These are phyloP conservation scores for Eristalinus sepulchralis DNA, from an alignment of 2,888 invertebrate genomes.

Conservation along the genomic window DNA sequence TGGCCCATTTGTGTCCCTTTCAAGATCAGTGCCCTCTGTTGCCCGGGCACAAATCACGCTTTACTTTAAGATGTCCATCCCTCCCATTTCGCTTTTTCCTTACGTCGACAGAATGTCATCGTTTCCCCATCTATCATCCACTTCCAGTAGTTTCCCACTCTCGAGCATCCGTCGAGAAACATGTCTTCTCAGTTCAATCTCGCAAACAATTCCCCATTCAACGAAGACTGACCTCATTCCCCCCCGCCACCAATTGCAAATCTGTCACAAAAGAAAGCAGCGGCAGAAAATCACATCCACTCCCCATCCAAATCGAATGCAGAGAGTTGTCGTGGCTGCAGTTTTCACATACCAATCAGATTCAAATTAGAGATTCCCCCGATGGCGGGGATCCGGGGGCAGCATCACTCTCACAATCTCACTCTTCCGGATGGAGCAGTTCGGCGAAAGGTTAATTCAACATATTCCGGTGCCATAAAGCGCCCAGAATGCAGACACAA, in stretches of 20 bases:
- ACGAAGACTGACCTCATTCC: neutral
- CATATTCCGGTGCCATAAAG: constrained; percentile 47
- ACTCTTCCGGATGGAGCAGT: constrained; percentile 26
- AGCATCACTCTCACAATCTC: constrained; percentile 25
- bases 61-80: no score
- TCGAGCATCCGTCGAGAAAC: neutral
- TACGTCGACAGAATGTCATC: no score
- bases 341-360: neutral
- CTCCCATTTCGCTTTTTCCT: no score
- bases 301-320: neutral
- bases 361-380: neutral
- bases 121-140: no score
- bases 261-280: no score
- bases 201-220: neutral
- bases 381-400: neutral
- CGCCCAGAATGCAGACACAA: constrained; percentile 30
- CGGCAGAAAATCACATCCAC: neutral
- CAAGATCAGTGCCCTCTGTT: no score
- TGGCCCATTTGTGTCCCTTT: no score
- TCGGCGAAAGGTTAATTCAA: constrained; percentile 56
- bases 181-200: neutral
- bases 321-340: neutral
- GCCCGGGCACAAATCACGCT: no score
- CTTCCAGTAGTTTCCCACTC: no score
- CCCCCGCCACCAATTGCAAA: no score